Percentiles rank a stretch among this genome's conserved stretches.
Evolutionary conservation across 2,113 vertebrate genomes (phyloP).

Genomic region (Dendropsophus ebraccatus): DNA sequence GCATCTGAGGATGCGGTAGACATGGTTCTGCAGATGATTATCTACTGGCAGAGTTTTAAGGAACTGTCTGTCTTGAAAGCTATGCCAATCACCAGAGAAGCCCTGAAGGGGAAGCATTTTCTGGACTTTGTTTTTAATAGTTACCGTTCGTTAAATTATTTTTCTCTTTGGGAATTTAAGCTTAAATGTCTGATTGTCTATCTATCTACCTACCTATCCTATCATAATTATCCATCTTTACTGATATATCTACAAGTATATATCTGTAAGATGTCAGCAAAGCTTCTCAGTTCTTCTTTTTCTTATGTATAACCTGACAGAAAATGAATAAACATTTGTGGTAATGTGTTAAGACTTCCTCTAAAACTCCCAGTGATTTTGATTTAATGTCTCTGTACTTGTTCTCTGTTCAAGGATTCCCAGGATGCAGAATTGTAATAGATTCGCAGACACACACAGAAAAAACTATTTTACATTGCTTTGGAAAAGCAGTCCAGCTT

Average conservation of each 20-base stretch:
- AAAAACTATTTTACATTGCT: constrained; percentile 23
- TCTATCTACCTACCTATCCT: no score
- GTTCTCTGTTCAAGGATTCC: constrained; percentile 31
- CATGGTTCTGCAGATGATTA: no score
- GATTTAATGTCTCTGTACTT: constrained; percentile 32
- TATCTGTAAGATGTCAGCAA: neutral
- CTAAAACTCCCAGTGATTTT: constrained; percentile 22
- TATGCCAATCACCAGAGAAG: no score
- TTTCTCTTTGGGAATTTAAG: no score
- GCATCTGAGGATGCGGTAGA: no score
- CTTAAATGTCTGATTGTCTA: no score
- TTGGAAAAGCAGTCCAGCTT: constrained; percentile 42
- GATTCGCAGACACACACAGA: constrained; percentile 35
- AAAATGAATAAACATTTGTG: constrained; percentile 52
- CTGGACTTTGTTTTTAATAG: no score
- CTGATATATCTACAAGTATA: neutral
- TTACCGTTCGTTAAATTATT: no score
- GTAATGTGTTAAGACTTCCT: constrained; percentile 27
- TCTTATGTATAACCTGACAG: constrained; percentile 10
- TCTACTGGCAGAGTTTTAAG: neutral
- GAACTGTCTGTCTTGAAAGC: neutral
- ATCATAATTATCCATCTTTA: neutral
- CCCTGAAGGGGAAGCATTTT: no score
- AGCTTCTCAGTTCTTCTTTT: neutral
- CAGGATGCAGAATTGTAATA: constrained; percentile 49